These are phyloP conservation scores for Neomonachus schauinslandi DNA, from an alignment of 2,113 vertebrate genomes.

Conservation along the genomic window DNA sequence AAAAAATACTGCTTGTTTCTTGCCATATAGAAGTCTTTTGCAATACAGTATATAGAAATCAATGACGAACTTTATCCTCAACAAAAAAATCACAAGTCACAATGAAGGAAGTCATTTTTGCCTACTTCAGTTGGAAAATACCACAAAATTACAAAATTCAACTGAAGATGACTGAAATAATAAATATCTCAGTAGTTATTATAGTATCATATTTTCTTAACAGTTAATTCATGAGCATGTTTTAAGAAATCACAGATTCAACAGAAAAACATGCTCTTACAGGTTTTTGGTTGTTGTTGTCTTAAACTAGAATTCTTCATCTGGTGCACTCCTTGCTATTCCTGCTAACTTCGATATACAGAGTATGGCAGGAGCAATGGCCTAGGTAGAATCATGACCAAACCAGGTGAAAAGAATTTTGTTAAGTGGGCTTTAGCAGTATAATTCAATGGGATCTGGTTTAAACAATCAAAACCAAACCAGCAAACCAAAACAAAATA, in stretches of 20 bases:
- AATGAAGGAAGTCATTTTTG: not conserved
- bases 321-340: not conserved
- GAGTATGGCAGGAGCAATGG: not conserved
- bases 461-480: constrained; percentile 41
- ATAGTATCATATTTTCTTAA: constrained; percentile 8
- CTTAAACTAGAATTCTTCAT: not conserved
- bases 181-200: constrained; percentile 20
- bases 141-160: constrained; percentile 34
- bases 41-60: not conserved
- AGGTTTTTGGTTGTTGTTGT: not conserved
- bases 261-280: not conserved
- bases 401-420: constrained; percentile 15
- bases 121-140: constrained; percentile 1
- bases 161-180: not conserved
- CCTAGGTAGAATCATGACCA: not conserved
- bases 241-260: not conserved
- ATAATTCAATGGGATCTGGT: not conserved
- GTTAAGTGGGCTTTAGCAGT: not conserved
- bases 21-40: not conserved
- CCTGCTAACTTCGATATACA: constrained; percentile 35
- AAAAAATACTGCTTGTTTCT: not conserved
- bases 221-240: not conserved
- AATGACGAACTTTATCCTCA: not conserved
- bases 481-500: constrained; percentile 9
- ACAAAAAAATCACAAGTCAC: constrained; percentile 16